Conservation (phyloP, 2,888 invertebrate species). For the Entomobrya proxima region DNA sequence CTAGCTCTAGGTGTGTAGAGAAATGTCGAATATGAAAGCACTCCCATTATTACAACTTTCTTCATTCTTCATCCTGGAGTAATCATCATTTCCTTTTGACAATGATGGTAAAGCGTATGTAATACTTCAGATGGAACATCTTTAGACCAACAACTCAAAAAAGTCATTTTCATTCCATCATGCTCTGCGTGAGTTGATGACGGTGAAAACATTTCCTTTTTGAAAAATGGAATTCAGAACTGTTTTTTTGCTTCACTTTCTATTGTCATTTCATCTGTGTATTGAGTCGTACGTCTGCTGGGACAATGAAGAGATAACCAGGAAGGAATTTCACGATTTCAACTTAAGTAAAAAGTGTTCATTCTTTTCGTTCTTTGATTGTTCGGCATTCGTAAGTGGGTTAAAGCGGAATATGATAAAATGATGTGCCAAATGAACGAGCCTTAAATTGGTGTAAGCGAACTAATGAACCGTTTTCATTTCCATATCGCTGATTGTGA, state of each 20-base stretch:
- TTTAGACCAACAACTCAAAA: background rate
- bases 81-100: conserved; percentile 8
- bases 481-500: too few relatives aligned
- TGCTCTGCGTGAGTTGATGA: background rate
- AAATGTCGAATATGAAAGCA: background rate
- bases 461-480: too few relatives aligned
- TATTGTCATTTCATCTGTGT: background rate
- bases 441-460: too few relatives aligned
- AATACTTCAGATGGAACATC: background rate
- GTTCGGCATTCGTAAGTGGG: too few relatives aligned
- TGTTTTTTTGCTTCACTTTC: background rate
- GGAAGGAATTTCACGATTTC: too few relatives aligned
- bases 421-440: too few relatives aligned
- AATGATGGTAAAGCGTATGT: background rate
- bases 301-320: too few relatives aligned
- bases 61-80: background rate
- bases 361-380: too few relatives aligned
- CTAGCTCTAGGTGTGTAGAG: background rate
- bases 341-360: too few relatives aligned
- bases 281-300: too few relatives aligned
- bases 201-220: background rate
- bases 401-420: too few relatives aligned
- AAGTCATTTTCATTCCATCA: conserved; percentile 21
- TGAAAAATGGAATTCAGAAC: background rate
- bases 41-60: conserved; percentile 14